Conservation (phyloP, 2,888 invertebrate species). For the Synergus umbraculus region DNA sequence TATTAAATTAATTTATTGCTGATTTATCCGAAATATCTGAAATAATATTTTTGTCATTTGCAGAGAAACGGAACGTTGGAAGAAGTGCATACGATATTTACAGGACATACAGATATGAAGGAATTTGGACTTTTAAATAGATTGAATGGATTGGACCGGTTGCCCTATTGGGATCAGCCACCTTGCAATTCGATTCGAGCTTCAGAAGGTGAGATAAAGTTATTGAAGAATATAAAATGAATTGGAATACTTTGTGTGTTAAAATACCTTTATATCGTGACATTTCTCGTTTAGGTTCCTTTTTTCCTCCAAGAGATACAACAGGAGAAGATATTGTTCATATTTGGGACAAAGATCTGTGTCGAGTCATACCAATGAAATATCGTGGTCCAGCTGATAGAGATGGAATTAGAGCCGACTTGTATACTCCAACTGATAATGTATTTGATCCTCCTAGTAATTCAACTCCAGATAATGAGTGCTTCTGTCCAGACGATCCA, state of each 20-base stretch:
- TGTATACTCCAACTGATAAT: constrained; percentile 85
- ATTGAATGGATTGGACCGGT: constrained; percentile 86
- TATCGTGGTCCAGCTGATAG: constrained; percentile 85
- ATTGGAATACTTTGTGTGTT: background rate
- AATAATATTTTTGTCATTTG: constrained; percentile 38
- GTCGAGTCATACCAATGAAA: constrained; percentile 87
- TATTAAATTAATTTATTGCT: background rate
- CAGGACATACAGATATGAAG: constrained; percentile 86
- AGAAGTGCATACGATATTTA: constrained; percentile 89
- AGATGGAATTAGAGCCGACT: constrained; percentile 85
- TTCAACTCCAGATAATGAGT: constrained; percentile 83
- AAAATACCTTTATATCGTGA: background rate
- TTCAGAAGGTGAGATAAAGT: constrained; percentile 75
- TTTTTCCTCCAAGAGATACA: constrained; percentile 87
- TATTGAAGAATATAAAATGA: background rate
- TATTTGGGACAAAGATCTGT: constrained; percentile 92
- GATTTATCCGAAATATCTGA: too few relatives aligned
- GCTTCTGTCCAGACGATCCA: constrained; percentile 85
- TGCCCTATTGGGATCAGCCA: constrained; percentile 86
- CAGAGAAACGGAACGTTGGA: constrained; percentile 90
- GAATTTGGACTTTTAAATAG: constrained; percentile 88
- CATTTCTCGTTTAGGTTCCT: constrained; percentile 81
- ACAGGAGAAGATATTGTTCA: constrained; percentile 82
- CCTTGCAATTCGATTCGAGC: constrained; percentile 83
- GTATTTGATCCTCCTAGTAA: constrained; percentile 79